A percentile compares a stretch with the other conserved stretches of the same genome.
phyloP scores from a whole-genome alignment of 1,140 invertebrate genomes.

The Eupeodes corollae region DNA sequence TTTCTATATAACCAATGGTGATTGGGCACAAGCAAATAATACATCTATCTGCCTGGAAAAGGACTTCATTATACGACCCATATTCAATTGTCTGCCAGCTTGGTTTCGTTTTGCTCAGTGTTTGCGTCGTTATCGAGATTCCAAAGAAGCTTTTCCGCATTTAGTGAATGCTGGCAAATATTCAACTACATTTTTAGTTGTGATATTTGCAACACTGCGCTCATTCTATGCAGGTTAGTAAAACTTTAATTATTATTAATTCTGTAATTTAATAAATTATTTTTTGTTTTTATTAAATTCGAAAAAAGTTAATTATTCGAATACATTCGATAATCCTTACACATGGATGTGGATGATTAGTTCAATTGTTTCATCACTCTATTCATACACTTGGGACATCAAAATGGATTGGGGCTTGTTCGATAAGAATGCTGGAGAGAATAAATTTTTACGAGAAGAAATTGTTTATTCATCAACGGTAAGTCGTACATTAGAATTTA shows the following conservation, averaged over 20 bases:
- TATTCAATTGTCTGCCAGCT: slow-evolving; percentile 85
- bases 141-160: slow-evolving; percentile 86
- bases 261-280: background rate
- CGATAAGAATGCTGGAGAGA: slow-evolving; percentile 74
- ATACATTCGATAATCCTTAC: slow-evolving; percentile 60
- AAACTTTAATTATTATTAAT: background rate
- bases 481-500: slow-evolving; percentile 28
- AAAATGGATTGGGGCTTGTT: slow-evolving; percentile 99
- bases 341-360: slow-evolving; percentile 70
- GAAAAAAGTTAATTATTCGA: slow-evolving; percentile 46
- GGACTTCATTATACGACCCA: slow-evolving; percentile 53
- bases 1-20: slow-evolving; percentile 64
- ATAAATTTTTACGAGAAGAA: slow-evolving; percentile 64
- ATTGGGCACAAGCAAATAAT: slow-evolving; percentile 53
- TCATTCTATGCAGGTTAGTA: slow-evolving; percentile 49
- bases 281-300: slow-evolving; percentile 13
- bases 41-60: slow-evolving; percentile 50
- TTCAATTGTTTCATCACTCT: slow-evolving; percentile 66
- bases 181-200: slow-evolving; percentile 92
- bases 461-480: slow-evolving; percentile 65
- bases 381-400: slow-evolving; percentile 89
- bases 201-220: slow-evolving; percentile 72
- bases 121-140: slow-evolving; percentile 81
- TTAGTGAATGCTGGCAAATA: slow-evolving; percentile 97
- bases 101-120: slow-evolving; percentile 98